phyloP scores from a whole-genome alignment of 2,113 vertebrate genomes.

The Paedocypris sp. region DNA sequence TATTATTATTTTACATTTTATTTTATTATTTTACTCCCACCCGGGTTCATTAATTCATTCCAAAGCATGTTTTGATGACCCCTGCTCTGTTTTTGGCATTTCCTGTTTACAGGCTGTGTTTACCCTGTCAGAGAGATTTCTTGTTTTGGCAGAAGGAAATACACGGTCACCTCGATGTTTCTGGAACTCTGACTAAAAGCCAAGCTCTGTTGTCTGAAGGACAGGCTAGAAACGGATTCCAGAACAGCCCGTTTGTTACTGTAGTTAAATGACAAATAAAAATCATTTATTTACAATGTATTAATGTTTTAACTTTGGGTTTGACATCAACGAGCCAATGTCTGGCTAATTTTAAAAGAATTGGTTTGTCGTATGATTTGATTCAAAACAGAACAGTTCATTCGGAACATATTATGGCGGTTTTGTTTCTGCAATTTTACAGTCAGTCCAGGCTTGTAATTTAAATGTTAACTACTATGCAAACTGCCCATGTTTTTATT shows the following conservation, averaged over 20 bases:
- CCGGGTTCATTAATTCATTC: background rate
- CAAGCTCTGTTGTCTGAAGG: background rate
- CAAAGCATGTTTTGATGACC: background rate
- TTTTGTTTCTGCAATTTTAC: too few species aligned
- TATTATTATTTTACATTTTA: background rate
- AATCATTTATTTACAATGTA: too few species aligned
- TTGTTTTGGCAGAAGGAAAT: conserved; percentile 3
- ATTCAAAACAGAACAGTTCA: too few species aligned
- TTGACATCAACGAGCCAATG: too few species aligned
- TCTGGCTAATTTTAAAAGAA: too few species aligned
- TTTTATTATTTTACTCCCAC: background rate
- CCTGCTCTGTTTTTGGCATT: background rate
- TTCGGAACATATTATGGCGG: too few species aligned
- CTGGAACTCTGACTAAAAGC: background rate
- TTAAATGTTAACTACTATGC: too few species aligned
- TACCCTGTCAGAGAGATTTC: background rate
- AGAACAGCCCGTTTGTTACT: background rate
- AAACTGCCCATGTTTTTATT: too few species aligned
- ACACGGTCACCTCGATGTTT: background rate
- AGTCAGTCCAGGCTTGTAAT: too few species aligned
- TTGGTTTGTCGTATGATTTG: too few species aligned
- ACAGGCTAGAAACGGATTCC: conserved; percentile 2
- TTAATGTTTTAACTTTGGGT: too few species aligned
- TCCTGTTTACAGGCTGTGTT: background rate
- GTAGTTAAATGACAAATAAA: too few species aligned